Percentiles rank a stretch among this genome's conserved stretches.
phyloP scores from a whole-genome alignment of 2,888 invertebrate species.

The Cephalotes varians region DNA sequence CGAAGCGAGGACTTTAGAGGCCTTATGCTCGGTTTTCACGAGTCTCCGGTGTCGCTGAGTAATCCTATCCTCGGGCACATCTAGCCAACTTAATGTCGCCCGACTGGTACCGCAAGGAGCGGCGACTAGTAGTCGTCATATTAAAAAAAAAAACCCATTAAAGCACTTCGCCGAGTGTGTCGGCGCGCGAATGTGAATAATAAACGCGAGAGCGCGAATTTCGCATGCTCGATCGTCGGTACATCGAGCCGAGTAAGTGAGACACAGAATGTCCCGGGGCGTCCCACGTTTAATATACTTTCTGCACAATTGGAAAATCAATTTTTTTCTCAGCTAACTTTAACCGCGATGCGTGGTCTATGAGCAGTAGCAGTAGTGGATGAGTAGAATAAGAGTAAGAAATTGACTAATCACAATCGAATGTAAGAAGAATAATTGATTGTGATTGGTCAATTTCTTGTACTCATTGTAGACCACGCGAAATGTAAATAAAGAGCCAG shows the following conservation, averaged over 20 bases:
- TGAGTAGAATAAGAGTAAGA: too few species aligned
- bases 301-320: neutral
- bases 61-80: constrained; percentile 78
- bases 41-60: constrained; percentile 81
- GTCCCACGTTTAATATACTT: neutral
- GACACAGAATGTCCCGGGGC: neutral
- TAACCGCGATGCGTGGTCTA: neutral
- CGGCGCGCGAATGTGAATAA: constrained; percentile 30
- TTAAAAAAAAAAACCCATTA: constrained; percentile 42
- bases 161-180: constrained; percentile 14
- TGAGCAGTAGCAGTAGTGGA: too few species aligned
- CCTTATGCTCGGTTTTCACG: constrained; percentile 80
- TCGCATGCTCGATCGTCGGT: neutral
- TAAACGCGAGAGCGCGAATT: constrained; percentile 16
- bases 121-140: constrained; percentile 54
- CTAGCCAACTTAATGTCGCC: constrained; percentile 77
- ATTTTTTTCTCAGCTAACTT: neutral
- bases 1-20: constrained; percentile 72
- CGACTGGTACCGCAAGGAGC: constrained; percentile 78
- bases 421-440: too few species aligned
- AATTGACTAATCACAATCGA: too few species aligned
- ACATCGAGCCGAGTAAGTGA: neutral
- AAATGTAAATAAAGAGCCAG: neutral
- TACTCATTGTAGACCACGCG: too few species aligned
- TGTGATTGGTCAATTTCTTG: too few species aligned